Conservation (phyloP, 1,140 invertebrate genomes). For the Gryllus bimaculatus region DNA sequence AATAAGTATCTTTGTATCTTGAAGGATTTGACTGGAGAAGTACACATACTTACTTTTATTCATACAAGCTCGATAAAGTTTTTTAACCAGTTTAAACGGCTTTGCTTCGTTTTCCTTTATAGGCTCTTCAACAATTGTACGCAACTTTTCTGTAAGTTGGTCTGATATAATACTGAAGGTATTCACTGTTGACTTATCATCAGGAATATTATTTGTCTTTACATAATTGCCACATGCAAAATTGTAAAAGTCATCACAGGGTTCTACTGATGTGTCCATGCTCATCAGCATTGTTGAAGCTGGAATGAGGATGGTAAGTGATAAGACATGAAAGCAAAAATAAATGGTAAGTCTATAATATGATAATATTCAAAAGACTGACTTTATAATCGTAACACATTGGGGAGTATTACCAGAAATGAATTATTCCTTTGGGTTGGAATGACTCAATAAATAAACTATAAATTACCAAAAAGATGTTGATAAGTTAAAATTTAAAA, state of each 20-base stretch:
- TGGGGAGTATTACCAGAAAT: neutral
- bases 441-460: too few species aligned
- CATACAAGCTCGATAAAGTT: slow-evolving; percentile 74
- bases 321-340: neutral
- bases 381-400: neutral
- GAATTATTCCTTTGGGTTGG: too few species aligned
- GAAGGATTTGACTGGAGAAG: too few species aligned
- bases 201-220: slow-evolving; percentile 42
- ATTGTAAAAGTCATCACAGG: slow-evolving; percentile 74
- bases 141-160: slow-evolving; percentile 36
- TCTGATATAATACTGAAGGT: slow-evolving; percentile 39
- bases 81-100: slow-evolving; percentile 65
- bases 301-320: slow-evolving; percentile 20
- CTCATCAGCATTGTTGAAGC: slow-evolving; percentile 42
- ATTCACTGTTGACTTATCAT: slow-evolving; percentile 38
- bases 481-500: too few species aligned
- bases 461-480: too few species aligned
- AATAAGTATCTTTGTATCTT: too few species aligned
- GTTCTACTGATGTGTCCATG: slow-evolving; percentile 47
- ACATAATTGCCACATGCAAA: slow-evolving; percentile 52
- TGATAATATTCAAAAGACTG: neutral
- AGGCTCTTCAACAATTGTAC: slow-evolving; percentile 51
- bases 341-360: neutral
- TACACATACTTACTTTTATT: slow-evolving; percentile 64
- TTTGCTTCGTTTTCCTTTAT: slow-evolving; percentile 52